Percentiles rank a stretch among this genome's conserved stretches.
Conservation (phyloP, 2,797 vertebrate species). For the Picus viridis region DNA sequence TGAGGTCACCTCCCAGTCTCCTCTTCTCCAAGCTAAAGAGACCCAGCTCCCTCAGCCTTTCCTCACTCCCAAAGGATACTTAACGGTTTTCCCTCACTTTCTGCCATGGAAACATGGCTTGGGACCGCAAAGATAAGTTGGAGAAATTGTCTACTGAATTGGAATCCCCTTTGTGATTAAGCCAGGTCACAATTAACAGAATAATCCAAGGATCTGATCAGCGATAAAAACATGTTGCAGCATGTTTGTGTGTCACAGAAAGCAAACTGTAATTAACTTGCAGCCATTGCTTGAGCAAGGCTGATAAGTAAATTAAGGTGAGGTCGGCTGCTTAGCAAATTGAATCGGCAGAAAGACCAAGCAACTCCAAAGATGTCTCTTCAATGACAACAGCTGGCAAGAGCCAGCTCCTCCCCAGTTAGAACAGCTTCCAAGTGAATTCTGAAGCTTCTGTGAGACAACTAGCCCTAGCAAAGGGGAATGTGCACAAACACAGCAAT, state of each 20-base stretch:
- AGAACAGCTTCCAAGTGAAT: slow-evolving; percentile 6
- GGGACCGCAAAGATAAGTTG: background rate
- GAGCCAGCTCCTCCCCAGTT: background rate
- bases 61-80: background rate
- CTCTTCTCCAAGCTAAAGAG: too few relatives aligned
- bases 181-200: background rate
- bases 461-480: background rate
- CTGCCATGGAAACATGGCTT: background rate
- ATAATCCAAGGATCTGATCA: slow-evolving; percentile 8
- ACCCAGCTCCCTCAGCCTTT: too few relatives aligned
- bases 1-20: too few relatives aligned
- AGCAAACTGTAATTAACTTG: slow-evolving; percentile 33
- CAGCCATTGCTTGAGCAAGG: background rate
- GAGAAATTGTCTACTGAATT: background rate
- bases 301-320: slow-evolving; percentile 49
- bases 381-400: background rate
- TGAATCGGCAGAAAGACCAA: background rate
- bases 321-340: background rate
- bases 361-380: background rate
- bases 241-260: background rate
- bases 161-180: background rate
- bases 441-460: background rate
- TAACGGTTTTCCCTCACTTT: background rate
- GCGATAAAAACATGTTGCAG: slow-evolving; percentile 29
- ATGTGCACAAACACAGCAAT: background rate